Evolutionary conservation across 2,113 vertebrate species (phyloP).

Genomic region (Neoarius graeffei): DNA sequence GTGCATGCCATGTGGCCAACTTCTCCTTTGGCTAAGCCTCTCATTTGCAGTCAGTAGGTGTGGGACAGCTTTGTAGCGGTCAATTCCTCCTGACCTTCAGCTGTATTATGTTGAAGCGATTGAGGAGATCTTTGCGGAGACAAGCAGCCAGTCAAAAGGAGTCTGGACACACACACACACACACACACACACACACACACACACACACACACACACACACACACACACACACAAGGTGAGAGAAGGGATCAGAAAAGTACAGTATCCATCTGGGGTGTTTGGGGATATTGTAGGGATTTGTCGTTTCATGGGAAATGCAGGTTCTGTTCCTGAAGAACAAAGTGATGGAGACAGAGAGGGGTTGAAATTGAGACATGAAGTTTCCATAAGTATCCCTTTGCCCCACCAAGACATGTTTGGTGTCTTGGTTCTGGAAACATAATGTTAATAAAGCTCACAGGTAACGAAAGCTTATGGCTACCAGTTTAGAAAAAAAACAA

Average conservation of each 20-base stretch:
- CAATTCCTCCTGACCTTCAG: conserved; percentile 76
- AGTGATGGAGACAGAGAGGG: not conserved
- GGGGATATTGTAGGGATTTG: conserved; percentile 15
- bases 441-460: not conserved
- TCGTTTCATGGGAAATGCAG: conserved; percentile 11
- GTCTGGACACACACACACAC: conserved; percentile 20
- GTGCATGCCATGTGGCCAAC: conserved; percentile 8
- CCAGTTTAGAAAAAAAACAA: not conserved
- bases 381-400: not conserved
- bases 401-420: not conserved
- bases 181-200: conserved; percentile 26
- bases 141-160: conserved; percentile 49
- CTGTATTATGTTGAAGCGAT: conserved; percentile 62
- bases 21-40: conserved; percentile 52
- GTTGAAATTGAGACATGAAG: not conserved
- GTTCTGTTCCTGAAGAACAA: not conserved
- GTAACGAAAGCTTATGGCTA: not conserved
- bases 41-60: conserved; percentile 70
- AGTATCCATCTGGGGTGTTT: conserved; percentile 9
- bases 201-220: conserved; percentile 1
- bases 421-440: not conserved
- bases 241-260: not conserved
- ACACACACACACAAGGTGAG: no score
- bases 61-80: conserved; percentile 60
- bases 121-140: conserved; percentile 47